Evolutionary conservation across 1,140 invertebrate species (phyloP).

Genomic region (Atta colombica): DNA sequence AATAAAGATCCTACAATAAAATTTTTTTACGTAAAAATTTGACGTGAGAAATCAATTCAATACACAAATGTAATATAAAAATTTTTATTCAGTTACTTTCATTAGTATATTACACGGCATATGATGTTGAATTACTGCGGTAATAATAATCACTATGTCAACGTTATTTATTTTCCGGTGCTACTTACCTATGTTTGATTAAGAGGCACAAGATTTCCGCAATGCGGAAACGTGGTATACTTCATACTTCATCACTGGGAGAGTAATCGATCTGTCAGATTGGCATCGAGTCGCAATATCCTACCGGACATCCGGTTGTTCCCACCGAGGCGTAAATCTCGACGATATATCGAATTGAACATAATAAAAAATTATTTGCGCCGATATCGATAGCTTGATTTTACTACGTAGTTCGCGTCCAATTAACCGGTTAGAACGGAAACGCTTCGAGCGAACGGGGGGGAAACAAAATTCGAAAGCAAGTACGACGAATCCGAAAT

Average conservation of each 20-base stretch:
- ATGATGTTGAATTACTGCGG: constrained; percentile 8
- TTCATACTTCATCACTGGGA: background rate
- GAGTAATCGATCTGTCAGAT: constrained; percentile 32
- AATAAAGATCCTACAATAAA: too few species aligned
- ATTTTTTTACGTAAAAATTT: too few species aligned
- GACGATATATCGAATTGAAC: constrained; percentile 9
- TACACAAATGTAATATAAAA: too few species aligned
- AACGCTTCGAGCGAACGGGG: constrained; percentile 62
- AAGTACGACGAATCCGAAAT: constrained; percentile 47
- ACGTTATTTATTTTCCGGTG: constrained; percentile 18
- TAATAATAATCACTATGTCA: constrained; percentile 11
- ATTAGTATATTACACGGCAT: background rate
- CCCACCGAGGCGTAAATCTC: constrained; percentile 6
- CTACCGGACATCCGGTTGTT: background rate
- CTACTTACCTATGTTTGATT: constrained; percentile 23
- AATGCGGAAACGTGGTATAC: constrained; percentile 3
- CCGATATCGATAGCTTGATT: constrained; percentile 58
- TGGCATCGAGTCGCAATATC: constrained; percentile 16
- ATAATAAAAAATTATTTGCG: constrained; percentile 45
- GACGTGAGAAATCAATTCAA: too few species aligned
- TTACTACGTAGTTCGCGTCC: constrained; percentile 66
- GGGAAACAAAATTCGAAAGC: constrained; percentile 72
- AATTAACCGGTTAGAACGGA: constrained; percentile 78
- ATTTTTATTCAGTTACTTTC: background rate
- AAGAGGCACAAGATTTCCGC: constrained; percentile 26